Percentiles rank a stretch among this genome's conserved stretches.
Evolutionary conservation across 2,888 invertebrate genomes (phyloP).

Genomic region (Leistus spinibarbis): DNA sequence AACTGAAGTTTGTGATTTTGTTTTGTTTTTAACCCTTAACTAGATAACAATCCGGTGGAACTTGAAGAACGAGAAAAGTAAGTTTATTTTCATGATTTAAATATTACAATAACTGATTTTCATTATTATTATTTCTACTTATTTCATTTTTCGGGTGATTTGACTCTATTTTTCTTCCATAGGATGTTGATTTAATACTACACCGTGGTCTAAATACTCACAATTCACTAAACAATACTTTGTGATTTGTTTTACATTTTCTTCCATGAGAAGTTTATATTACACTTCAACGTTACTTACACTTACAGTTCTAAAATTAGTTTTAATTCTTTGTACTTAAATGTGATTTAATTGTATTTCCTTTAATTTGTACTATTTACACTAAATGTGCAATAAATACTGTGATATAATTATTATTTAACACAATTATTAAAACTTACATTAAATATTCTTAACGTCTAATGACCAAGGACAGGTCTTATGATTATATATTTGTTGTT

Average conservation of each 20-base stretch:
- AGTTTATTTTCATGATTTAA: slow-evolving; percentile 59
- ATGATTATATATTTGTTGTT: no score
- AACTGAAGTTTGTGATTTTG: slow-evolving; percentile 37
- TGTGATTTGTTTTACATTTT: slow-evolving; percentile 17
- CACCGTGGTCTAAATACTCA: slow-evolving; percentile 12
- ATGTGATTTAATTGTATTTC: no score
- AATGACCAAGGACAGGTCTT: neutral
- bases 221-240: slow-evolving; percentile 22
- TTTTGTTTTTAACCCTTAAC: slow-evolving; percentile 55
- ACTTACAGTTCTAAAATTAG: neutral
- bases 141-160: slow-evolving; percentile 2
- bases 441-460: neutral
- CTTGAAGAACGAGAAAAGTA: slow-evolving; percentile 86
- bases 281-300: slow-evolving; percentile 7
- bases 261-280: slow-evolving; percentile 36
- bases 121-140: slow-evolving; percentile 14
- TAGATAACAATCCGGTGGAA: slow-evolving; percentile 80
- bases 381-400: slow-evolving; percentile 39
- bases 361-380: slow-evolving; percentile 17
- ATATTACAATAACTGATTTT: slow-evolving; percentile 5
- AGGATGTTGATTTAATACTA: slow-evolving; percentile 36
- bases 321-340: slow-evolving; percentile 9
- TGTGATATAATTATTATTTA: slow-evolving; percentile 32
- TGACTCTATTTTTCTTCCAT: slow-evolving; percentile 32
- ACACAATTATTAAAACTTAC: no score